phyloP scores from a whole-genome alignment of 2,113 vertebrate species.

The Labrus mixtus region DNA sequence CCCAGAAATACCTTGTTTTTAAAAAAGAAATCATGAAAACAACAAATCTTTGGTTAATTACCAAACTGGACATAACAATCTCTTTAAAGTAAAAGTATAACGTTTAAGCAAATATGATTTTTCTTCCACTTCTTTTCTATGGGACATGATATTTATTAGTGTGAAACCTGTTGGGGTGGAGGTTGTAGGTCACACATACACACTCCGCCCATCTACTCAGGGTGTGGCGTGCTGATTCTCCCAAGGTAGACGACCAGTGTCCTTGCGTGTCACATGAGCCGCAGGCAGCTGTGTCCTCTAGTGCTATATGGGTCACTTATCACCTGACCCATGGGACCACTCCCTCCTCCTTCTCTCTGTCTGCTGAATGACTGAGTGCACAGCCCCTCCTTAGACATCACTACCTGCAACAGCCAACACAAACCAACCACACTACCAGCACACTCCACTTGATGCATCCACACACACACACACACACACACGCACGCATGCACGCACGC shows the following conservation, averaged over 20 bases:
- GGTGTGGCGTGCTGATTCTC: conserved; percentile 56
- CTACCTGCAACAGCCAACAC: conserved; percentile 43
- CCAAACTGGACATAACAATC: background rate
- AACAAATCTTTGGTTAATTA: background rate
- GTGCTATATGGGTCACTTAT: conserved; percentile 78
- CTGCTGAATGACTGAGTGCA: conserved; percentile 48
- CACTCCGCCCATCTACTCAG: conserved; percentile 29
- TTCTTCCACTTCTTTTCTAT: background rate
- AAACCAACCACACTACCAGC: conserved; percentile 41
- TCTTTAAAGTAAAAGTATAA: conserved; percentile 4
- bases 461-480: conserved; percentile 23
- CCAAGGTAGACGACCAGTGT: conserved; percentile 69
- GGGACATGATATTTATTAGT: background rate
- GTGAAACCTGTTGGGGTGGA: conserved; percentile 41
- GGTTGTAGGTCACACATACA: conserved; percentile 48
- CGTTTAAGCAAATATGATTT: background rate
- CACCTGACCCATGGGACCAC: conserved; percentile 77
- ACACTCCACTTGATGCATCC: conserved; percentile 44
- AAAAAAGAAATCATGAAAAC: background rate
- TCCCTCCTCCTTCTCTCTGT: conserved; percentile 59
- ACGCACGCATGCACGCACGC: too few species aligned
- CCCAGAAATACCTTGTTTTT: background rate
- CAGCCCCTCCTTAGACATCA: conserved; percentile 44
- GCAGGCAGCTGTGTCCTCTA: conserved; percentile 73
- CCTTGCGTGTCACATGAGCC: conserved; percentile 78